phyloP scores from a whole-genome alignment of 2,113 vertebrate species.

The Suncus etruscus region DNA sequence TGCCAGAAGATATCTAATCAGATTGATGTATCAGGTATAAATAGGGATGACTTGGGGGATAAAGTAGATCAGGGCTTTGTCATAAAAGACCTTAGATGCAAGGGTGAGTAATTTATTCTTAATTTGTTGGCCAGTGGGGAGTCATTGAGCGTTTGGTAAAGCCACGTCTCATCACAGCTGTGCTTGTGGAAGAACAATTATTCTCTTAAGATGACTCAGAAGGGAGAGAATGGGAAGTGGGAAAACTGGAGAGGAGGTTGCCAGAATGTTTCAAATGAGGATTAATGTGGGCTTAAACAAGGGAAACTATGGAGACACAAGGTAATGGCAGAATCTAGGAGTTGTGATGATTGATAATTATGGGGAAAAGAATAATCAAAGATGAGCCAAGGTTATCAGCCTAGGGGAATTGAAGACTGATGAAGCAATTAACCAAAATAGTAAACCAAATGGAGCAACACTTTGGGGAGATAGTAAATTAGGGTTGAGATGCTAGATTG shows the following conservation, averaged over 20 bases:
- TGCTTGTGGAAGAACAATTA: conserved; percentile 70
- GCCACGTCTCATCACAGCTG: conserved; percentile 56
- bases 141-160: conserved; percentile 54
- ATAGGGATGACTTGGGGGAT: background rate
- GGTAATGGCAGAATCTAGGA: conserved; percentile 34
- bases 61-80: conserved; percentile 25
- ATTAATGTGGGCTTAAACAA: conserved; percentile 63
- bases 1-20: conserved; percentile 27
- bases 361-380: conserved; percentile 50
- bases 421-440: conserved; percentile 38
- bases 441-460: background rate
- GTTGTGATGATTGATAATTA: conserved; percentile 54
- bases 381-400: conserved; percentile 51
- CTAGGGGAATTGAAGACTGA: conserved; percentile 21
- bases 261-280: conserved; percentile 56
- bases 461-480: background rate
- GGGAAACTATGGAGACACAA: conserved; percentile 27
- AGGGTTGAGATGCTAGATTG: background rate
- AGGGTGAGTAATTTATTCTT: conserved; percentile 48
- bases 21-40: conserved; percentile 28
- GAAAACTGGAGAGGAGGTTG: conserved; percentile 16
- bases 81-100: conserved; percentile 60
- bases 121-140: conserved; percentile 70
- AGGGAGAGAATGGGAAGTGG: conserved; percentile 32
- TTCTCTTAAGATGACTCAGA: conserved; percentile 63